Percentiles rank a stretch among this genome's conserved stretches.
These are phyloP conservation scores for Hystrix cristata DNA, from an alignment of 2,113 vertebrate genomes.

Conservation along the genomic window DNA sequence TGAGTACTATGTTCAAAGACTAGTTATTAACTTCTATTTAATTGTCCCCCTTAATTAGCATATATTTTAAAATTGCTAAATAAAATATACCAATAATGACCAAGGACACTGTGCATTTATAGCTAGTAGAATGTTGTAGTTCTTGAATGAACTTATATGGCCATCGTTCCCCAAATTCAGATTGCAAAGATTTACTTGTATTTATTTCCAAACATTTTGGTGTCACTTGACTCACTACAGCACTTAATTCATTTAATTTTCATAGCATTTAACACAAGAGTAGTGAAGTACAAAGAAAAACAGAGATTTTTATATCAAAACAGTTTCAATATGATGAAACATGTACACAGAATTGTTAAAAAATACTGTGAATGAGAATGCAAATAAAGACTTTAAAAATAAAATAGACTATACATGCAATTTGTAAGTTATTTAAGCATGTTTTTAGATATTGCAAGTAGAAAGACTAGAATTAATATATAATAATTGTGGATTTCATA, in stretches of 20 bases:
- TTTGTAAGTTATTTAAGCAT: not conserved
- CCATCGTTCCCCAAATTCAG: not conserved
- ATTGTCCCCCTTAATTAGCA: not conserved
- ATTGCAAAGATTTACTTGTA: not conserved
- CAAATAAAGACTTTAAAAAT: not conserved
- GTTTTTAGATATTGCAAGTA: not conserved
- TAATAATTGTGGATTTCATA: not conserved
- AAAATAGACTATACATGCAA: not conserved
- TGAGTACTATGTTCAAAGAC: not conserved
- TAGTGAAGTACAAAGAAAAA: not conserved
- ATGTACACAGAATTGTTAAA: not conserved
- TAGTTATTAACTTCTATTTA: not conserved
- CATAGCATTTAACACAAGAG: not conserved
- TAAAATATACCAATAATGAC: not conserved
- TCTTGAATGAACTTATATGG: not conserved
- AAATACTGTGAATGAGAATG: not conserved
- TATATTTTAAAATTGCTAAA: not conserved
- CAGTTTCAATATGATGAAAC: not conserved
- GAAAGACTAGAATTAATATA: not conserved
- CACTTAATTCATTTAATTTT: not conserved
- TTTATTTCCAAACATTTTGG: not conserved
- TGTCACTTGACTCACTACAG: not conserved
- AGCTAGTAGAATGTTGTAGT: not conserved
- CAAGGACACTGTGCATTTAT: not conserved
- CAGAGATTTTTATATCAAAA: not conserved